These are phyloP conservation scores for Coluber constrictor DNA, from an alignment of 2,797 vertebrate species.

Conservation along the genomic window DNA sequence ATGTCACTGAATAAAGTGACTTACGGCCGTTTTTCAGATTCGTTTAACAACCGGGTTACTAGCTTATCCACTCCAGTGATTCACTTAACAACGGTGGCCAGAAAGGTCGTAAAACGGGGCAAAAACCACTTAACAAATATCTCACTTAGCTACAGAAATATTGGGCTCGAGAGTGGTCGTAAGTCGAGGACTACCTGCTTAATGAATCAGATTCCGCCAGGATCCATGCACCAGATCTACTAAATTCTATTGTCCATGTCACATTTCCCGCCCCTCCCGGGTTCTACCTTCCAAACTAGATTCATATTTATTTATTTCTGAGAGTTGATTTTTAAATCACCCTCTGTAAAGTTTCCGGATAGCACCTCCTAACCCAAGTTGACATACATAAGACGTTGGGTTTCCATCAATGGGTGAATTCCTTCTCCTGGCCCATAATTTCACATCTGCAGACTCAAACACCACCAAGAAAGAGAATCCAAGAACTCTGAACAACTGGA, in stretches of 20 bases:
- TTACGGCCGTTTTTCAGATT: not conserved
- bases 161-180: too few species aligned
- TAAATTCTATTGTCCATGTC: not conserved
- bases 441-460: not conserved
- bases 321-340: not conserved
- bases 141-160: too few species aligned
- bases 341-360: not conserved
- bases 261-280: not conserved
- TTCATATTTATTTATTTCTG: not conserved
- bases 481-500: not conserved
- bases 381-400: too few species aligned
- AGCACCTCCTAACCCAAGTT: not conserved
- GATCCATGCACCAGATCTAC: not conserved
- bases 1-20: too few species aligned
- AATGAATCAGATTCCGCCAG: not conserved
- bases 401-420: not conserved
- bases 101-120: too few species aligned
- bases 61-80: not conserved
- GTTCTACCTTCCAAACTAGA: not conserved
- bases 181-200: too few species aligned
- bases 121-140: too few species aligned
- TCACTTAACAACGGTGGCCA: not conserved
- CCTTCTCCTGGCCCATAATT: not conserved
- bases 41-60: not conserved
- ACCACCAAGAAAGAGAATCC: not conserved